Percentiles rank a stretch among this genome's conserved stretches.
phyloP scores from a whole-genome alignment of 2,113 vertebrate genomes.

The Ameiurus melas region DNA sequence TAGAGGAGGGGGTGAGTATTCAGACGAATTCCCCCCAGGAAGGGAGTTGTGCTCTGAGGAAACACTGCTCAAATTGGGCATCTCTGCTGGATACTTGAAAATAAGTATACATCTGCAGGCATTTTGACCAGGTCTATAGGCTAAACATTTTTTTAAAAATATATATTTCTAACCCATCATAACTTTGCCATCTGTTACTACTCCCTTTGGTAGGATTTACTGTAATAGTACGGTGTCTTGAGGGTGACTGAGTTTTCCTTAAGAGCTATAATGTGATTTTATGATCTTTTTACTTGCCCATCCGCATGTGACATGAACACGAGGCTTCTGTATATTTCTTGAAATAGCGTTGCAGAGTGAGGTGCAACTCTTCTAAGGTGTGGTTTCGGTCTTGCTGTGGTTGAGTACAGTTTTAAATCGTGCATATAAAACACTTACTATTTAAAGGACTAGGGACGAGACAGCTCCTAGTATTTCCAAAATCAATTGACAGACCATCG shows the following conservation, averaged over 20 bases:
- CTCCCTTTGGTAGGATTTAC: slow-evolving; percentile 41
- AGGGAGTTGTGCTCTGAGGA: slow-evolving; percentile 18
- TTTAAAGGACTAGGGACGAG: slow-evolving; percentile 32
- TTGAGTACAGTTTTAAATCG: slow-evolving; percentile 31
- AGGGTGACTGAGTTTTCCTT: background rate
- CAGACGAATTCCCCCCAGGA: slow-evolving; percentile 28
- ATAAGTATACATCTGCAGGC: background rate
- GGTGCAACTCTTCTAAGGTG: slow-evolving; percentile 23
- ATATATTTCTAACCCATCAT: background rate
- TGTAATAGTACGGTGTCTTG: slow-evolving; percentile 36
- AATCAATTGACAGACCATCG: slow-evolving; percentile 33
- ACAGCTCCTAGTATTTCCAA: slow-evolving; percentile 44
- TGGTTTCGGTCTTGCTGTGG: slow-evolving; percentile 1
- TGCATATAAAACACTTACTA: slow-evolving; percentile 36
- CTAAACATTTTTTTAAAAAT: background rate
- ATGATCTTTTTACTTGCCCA: background rate
- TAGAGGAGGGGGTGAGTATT: slow-evolving; percentile 28
- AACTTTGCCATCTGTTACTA: slow-evolving; percentile 21
- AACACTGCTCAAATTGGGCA: background rate
- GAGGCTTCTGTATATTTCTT: background rate
- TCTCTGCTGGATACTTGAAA: background rate
- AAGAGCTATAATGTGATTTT: background rate
- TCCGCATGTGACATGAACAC: background rate
- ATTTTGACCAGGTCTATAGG: background rate
- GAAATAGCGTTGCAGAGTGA: background rate